A percentile compares a stretch with the other conserved stretches of the same genome.
Conservation (phyloP, 2,888 invertebrate genomes). For the Danaus chrysippus region DNA sequence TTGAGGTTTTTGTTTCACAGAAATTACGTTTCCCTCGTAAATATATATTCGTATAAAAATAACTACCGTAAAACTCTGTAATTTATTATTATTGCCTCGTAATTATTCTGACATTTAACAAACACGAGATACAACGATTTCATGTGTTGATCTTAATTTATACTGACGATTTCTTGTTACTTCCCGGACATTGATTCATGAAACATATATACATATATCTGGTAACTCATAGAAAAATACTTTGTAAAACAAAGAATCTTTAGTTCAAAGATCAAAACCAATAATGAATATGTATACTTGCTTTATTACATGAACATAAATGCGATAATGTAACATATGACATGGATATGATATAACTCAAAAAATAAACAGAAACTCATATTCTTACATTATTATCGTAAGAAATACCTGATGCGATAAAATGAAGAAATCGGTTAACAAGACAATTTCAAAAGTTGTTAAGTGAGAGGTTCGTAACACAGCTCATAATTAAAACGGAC, state of each 20-base stretch:
- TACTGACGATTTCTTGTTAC: no score
- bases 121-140: no score
- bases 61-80: conserved; percentile 1
- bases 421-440: conserved; percentile 16
- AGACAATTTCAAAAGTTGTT: conserved; percentile 25
- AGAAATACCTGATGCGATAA: neutral
- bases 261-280: no score
- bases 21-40: conserved; percentile 4
- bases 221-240: no score
- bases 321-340: neutral
- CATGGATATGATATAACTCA: neutral
- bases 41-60: conserved; percentile 1
- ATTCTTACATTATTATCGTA: neutral
- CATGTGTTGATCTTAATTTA: no score
- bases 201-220: no score
- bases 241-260: no score
- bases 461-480: conserved; percentile 23
- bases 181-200: no score
- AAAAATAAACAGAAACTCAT: neutral
- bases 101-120: conserved; percentile 25
- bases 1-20: conserved; percentile 2
- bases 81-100: neutral
- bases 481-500: conserved; percentile 52
- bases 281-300: no score
- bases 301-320: neutral